These are phyloP conservation scores for Melanophora roralis DNA, from an alignment of 2,888 invertebrate species.

Conservation along the genomic window DNA sequence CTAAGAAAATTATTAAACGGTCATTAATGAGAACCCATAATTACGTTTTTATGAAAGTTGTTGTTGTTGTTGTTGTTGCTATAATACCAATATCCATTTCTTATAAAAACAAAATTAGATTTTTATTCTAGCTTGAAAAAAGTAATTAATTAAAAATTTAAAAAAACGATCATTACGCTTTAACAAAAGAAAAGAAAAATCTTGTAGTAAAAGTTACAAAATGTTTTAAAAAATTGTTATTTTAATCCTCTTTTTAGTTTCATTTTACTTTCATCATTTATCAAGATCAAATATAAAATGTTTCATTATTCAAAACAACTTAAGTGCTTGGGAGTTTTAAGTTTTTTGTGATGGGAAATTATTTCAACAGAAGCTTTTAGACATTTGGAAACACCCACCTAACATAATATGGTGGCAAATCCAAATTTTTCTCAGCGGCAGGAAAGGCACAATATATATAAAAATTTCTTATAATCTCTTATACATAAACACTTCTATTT, in stretches of 20 bases:
- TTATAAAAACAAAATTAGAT: conserved; percentile 43
- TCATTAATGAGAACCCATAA: not conserved
- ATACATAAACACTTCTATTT: no score
- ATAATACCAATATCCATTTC: no score
- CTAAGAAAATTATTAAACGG: not conserved
- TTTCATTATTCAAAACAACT: not conserved
- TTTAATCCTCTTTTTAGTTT: conserved; percentile 3
- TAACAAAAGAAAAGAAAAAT: no score
- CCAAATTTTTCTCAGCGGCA: no score
- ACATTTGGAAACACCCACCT: no score
- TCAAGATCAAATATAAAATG: conserved; percentile 22
- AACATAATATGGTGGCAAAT: no score
- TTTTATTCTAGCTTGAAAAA: conserved; percentile 41
- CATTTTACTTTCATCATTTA: conserved; percentile 27
- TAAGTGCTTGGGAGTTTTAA: not conserved
- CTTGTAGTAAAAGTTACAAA: no score
- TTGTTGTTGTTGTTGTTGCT: conserved; percentile 1
- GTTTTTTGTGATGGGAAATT: not conserved
- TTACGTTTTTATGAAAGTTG: not conserved
- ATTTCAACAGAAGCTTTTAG: no score
- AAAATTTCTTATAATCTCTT: no score
- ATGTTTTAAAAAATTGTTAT: not conserved
- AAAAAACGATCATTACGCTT: not conserved
- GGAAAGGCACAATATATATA: no score
- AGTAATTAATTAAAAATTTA: conserved; percentile 33